A percentile compares a stretch with the other conserved stretches of the same genome.
These are phyloP conservation scores for Hypena proboscidalis DNA, from an alignment of 2,888 invertebrate genomes.

Conservation along the genomic window DNA sequence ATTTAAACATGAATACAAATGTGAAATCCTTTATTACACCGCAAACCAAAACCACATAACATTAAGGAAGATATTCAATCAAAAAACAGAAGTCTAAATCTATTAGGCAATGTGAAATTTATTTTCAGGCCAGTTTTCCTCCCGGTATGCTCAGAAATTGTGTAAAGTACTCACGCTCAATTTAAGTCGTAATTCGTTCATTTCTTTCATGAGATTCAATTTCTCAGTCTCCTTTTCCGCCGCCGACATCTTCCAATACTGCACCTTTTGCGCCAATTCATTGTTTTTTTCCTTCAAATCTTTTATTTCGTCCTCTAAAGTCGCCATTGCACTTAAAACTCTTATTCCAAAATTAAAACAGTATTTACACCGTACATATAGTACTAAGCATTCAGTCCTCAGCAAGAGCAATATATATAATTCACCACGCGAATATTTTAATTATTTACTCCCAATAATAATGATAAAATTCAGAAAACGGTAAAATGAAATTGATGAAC, in stretches of 20 bases:
- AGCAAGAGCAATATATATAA: conserved; percentile 1
- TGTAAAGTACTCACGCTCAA: conserved; percentile 64
- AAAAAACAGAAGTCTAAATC: not conserved
- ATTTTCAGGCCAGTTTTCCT: no score
- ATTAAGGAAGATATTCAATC: no score
- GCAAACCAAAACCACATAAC: no score
- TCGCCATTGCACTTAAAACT: conserved; percentile 51
- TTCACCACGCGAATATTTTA: conserved; percentile 13
- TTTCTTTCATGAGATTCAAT: conserved; percentile 71
- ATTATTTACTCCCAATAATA: conserved; percentile 8
- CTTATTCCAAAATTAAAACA: conserved; percentile 2
- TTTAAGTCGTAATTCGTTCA: conserved; percentile 71
- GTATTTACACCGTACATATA: conserved; percentile 17
- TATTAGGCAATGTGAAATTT: no score
- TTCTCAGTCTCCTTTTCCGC: conserved; percentile 73
- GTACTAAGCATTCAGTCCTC: conserved; percentile 17
- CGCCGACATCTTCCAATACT: conserved; percentile 73
- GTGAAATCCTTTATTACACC: no score
- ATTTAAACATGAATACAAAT: no score
- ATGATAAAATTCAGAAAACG: conserved; percentile 24
- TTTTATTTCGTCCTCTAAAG: conserved; percentile 65
- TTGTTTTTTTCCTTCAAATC: conserved; percentile 69
- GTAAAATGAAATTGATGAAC: conserved; percentile 18
- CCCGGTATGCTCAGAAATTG: not conserved
- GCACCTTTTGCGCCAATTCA: conserved; percentile 71